Conservation (phyloP, 2,113 vertebrate genomes). For the Pyrgilauda ruficollis region DNA sequence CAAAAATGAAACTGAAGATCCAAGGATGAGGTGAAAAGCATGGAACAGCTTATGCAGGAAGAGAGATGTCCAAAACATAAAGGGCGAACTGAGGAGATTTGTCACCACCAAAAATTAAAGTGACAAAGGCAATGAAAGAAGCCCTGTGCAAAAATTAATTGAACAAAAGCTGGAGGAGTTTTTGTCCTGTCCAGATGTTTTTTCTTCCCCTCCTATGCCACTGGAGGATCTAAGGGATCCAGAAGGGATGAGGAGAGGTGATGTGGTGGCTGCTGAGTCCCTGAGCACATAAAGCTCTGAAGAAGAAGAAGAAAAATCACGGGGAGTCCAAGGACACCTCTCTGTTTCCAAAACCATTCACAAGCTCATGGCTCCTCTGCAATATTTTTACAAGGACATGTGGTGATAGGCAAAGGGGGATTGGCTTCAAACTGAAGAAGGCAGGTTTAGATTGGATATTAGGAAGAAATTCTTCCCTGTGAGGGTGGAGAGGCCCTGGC, state of each 20-base stretch:
- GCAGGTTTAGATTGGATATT: neutral
- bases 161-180: neutral
- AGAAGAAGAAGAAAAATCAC: neutral
- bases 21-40: neutral
- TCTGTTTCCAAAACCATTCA: neutral
- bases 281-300: neutral
- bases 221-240: neutral
- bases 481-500: neutral
- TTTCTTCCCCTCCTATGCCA: neutral
- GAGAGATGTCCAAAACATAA: neutral
- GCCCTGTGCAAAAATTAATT: neutral
- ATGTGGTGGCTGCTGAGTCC: neutral
- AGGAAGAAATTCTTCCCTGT: neutral
- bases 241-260: neutral
- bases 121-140: neutral
- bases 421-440: neutral
- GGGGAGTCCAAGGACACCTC: neutral
- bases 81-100: neutral
- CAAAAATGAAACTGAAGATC: constrained; percentile 5
- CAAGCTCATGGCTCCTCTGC: neutral
- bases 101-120: neutral
- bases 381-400: neutral
- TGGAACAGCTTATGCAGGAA: neutral
- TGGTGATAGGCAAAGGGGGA: neutral
- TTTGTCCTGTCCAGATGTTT: neutral